Evolutionary conservation across 2,113 vertebrate genomes (phyloP).

Genomic region (Lathamus discolor): DNA sequence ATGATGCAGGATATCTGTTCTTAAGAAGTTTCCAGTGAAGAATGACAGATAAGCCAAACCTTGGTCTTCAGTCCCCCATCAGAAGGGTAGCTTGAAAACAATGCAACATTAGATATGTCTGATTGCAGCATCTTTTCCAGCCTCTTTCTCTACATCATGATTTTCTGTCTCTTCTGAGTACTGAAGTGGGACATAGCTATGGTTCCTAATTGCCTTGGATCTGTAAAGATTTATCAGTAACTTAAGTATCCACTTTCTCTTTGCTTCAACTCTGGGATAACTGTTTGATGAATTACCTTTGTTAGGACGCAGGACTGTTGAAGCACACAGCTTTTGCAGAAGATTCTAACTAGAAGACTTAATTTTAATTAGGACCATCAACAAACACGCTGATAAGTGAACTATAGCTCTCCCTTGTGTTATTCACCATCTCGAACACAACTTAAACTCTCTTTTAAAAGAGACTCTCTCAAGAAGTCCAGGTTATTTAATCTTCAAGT

Average conservation of each 20-base stretch:
- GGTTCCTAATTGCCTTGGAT: background rate
- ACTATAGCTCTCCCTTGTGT: background rate
- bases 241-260: background rate
- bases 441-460: background rate
- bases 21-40: background rate
- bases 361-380: background rate
- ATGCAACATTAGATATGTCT: no score
- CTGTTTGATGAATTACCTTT: background rate
- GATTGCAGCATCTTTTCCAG: background rate
- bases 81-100: background rate
- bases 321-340: background rate
- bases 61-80: background rate
- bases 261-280: background rate
- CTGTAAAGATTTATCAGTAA: background rate
- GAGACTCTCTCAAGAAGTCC: background rate
- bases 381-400: background rate
- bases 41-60: background rate
- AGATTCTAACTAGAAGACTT: background rate
- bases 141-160: background rate
- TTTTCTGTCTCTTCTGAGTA: background rate
- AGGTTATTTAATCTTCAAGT: background rate
- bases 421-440: background rate
- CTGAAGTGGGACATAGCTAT: background rate
- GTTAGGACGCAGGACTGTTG: background rate
- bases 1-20: background rate